Base-by-base conservation (phyloP, 2,797 vertebrate species). In the Cottoperca gobio region DNA sequence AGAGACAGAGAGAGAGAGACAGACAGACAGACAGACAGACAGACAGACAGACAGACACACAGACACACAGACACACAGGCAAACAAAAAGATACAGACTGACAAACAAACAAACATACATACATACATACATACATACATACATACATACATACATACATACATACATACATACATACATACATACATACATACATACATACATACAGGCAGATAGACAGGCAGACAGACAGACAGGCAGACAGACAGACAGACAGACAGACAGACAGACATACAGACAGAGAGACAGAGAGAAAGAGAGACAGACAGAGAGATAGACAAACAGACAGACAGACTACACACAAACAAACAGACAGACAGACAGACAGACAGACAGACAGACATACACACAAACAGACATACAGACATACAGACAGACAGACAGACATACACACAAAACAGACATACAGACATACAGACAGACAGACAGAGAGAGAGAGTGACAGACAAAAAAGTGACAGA, bases 11-110 rank as follows among this genome's bases (percentile, higher is more conserved):
- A 21, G 1, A 54, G 2, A 63, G 19, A 53, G 17, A 55, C 5
- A 62, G 23, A 72, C 2, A 42, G 35, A 65, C 3, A 52, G 39
- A 62, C 2, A 26, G 37, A 52, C 9, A 31, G 4, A 31, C 2
- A 53, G 45, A 70, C 8, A 35, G 40, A 62, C 21, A 87, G 37
- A 59, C 8, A 48, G 50, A 53, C 9, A n/a, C 66, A 64, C 11
- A 53, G 45, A 58, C 5, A 58, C 40, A 72, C 3, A 46, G 31
- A 31, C 31, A 6, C 31, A 31, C 31, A 31, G 31, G 31, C 31
- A 31, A 31, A 31, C 31, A 31, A 31, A 31, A 31, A 31, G 31
- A 7, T 31, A 61, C 2, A 49, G n/a, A 64, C 17, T 64, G 33
- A 53, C 33, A 66, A 45, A 63, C 7, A 66, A 35, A 76, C 10